These are phyloP conservation scores for Ploceus nigricollis DNA, from an alignment of 2,113 vertebrate species.

Conservation along the genomic window DNA sequence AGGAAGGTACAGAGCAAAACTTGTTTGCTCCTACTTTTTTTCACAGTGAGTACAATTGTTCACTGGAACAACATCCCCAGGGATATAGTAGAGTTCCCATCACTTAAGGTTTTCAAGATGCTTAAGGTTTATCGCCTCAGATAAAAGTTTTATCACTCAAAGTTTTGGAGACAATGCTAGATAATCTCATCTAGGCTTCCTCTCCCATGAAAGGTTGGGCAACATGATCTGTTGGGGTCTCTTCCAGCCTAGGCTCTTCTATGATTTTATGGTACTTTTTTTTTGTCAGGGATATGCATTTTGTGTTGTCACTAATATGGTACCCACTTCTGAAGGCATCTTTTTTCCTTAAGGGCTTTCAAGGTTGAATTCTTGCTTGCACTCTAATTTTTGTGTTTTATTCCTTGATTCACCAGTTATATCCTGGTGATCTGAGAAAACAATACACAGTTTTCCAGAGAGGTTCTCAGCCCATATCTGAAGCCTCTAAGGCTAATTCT, in stretches of 20 bases:
- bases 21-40: neutral
- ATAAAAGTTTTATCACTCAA: neutral
- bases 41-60: neutral
- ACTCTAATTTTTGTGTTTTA: neutral
- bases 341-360: neutral
- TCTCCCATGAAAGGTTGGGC: neutral
- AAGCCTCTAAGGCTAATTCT: neutral
- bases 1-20: neutral
- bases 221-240: neutral
- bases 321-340: neutral
- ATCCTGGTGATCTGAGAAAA: neutral
- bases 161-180: neutral
- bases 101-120: neutral
- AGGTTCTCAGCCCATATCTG: neutral
- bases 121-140: neutral
- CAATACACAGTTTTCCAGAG: neutral
- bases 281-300: neutral
- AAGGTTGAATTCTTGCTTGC: neutral
- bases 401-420: neutral
- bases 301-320: neutral
- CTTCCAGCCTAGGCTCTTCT: neutral
- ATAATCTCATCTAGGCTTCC: neutral
- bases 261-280: neutral
- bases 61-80: neutral
- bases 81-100: neutral